Conservation (phyloP, 1,140 invertebrate genomes). For the Platorchestia sp. region DNA sequence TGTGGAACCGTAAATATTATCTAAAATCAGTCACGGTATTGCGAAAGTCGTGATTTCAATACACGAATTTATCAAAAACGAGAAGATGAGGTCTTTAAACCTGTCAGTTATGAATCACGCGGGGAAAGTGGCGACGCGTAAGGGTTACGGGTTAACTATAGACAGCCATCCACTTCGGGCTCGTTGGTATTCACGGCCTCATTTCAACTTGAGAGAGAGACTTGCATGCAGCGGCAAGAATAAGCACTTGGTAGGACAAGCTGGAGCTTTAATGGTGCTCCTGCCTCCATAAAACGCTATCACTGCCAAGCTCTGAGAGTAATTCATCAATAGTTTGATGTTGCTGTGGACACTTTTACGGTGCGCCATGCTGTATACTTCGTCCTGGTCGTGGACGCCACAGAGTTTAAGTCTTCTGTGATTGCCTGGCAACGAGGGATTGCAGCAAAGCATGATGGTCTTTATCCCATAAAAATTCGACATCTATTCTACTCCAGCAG, state of each 20-base stretch:
- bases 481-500: neutral
- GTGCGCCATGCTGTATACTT: neutral
- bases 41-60: neutral
- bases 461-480: neutral
- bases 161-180: neutral
- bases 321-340: constrained; percentile 46
- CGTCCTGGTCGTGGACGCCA: neutral
- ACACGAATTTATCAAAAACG: neutral
- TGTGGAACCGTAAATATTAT: neutral
- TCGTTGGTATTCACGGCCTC: constrained; percentile 14
- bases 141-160: neutral
- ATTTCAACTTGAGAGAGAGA: constrained; percentile 5
- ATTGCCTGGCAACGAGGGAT: neutral
- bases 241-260: constrained; percentile 12
- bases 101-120: neutral
- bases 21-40: neutral
- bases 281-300: constrained; percentile 2
- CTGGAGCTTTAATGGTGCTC: constrained; percentile 14
- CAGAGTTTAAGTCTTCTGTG: neutral
- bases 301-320: constrained; percentile 20
- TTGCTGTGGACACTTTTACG: constrained; percentile 19
- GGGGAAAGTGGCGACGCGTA: neutral
- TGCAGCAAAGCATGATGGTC: neutral
- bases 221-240: constrained; percentile 14
- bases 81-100: neutral